Percentiles rank a stretch among this genome's conserved stretches.
phyloP scores from a whole-genome alignment of 1,140 invertebrate genomes.

The Propsilocerus akamusi region DNA sequence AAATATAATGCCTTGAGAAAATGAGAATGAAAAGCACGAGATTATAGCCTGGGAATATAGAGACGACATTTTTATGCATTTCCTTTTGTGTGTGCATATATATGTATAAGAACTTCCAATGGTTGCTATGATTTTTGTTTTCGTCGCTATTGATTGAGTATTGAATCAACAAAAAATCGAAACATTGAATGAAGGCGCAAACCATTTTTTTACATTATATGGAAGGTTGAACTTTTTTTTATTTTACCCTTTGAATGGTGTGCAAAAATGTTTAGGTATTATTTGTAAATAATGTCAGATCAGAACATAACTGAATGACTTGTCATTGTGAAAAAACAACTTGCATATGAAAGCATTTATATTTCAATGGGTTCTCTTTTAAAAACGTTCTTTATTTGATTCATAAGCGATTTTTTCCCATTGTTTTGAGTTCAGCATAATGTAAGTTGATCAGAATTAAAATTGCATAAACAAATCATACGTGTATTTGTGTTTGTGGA shows the following conservation, averaged over 20 bases:
- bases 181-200: neutral
- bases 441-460: no score
- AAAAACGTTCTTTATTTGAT: no score
- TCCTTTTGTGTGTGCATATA: neutral
- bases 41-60: no score
- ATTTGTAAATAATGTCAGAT: neutral
- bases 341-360: neutral
- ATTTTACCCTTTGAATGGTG: neutral
- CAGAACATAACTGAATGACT: no score
- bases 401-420: no score
- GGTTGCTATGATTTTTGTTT: neutral
- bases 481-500: no score
- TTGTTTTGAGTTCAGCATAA: no score
- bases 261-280: neutral
- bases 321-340: neutral
- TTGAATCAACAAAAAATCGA: slow-evolving; percentile 3
- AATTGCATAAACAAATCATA: no score
- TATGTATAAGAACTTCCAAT: neutral
- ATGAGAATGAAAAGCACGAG: neutral
- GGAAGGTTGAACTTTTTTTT: neutral
- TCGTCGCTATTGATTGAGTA: neutral
- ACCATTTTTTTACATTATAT: neutral
- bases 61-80: neutral
- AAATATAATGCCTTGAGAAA: neutral
- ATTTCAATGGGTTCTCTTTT: no score